Base-by-base conservation (phyloP, 2,797 vertebrate species). In the Phrynocephalus guinanensis region DNA sequence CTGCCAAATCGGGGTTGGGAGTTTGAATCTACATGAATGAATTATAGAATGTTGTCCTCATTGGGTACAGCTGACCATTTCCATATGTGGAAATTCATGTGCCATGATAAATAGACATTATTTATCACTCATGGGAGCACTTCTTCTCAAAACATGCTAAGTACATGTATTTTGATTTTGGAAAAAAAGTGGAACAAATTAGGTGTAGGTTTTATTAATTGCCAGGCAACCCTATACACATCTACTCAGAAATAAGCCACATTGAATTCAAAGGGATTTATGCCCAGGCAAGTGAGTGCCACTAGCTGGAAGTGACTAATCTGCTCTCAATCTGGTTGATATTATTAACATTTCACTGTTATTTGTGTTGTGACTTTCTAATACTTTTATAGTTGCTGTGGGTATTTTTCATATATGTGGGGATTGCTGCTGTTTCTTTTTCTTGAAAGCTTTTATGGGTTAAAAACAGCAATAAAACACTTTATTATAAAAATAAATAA, bases 401-500 rank as follows among this genome's bases (percentile, higher is more conserved):
- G 44, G 5, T 71, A 60, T 48, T 86, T 33, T 70, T 66, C 80
- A 13, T 16, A 60, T 50, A 1, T 44, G 66, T 67, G 48, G 44
- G 63, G n/a, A n/a, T 48, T 28, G 20, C 48, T 63, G n/a, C 30
- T 73, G 18, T 20, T 20, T 15, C 60, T 63, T 60, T 33, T 83
- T 83, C 26, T 72, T 38, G 75, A 72, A 44, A 75, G 33, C 33
- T 44, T 71, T 63, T 63, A 63, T 18, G 60, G 20, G 44, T 18
- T 77, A 18, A 71, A 71, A 83, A 79, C 24, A 78, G 68, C 44
- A 79, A 83, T 77, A 68, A 83, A 56, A 87, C 3, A 83, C 7
- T 44, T 87, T 28, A 77, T 87, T 79, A 78, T 84, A 30, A 52
- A 66, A 80, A 84, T n/a, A 50, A 84, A 72, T 63, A 63, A 0